phyloP scores from a whole-genome alignment of 2,888 invertebrate species.

The Rotaria magnacalcarata region DNA sequence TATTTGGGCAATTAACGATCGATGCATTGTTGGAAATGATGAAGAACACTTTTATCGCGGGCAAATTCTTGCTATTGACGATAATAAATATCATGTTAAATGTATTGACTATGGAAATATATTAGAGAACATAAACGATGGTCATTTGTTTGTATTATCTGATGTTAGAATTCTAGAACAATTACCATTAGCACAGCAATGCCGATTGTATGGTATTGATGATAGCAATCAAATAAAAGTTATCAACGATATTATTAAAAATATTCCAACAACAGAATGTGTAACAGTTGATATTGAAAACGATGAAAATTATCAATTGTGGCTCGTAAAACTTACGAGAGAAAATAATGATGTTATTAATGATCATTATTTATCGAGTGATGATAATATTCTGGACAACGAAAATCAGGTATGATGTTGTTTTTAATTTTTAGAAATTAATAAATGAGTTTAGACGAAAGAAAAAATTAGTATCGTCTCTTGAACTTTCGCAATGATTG shows the following conservation, averaged over 20 bases:
- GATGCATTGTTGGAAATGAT: neutral
- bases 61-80: neutral
- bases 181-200: neutral
- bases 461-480: no score
- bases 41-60: neutral
- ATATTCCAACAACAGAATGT: neutral
- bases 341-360: neutral
- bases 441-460: no score
- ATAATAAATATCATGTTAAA: neutral
- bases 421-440: no score
- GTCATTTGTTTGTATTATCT: neutral
- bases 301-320: no score
- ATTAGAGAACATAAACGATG: neutral
- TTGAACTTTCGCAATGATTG: no score
- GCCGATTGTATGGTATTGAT: neutral
- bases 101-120: constrained; percentile 26
- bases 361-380: neutral
- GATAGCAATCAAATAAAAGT: neutral
- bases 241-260: neutral
- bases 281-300: neutral
- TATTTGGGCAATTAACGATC: neutral
- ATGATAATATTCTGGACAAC: neutral
- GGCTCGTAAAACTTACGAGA: neutral
- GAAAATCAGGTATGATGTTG: constrained; percentile 58
- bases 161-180: neutral